A percentile compares a stretch with the other conserved stretches of the same genome.
Evolutionary conservation across 2,113 vertebrate genomes (phyloP).

Genomic region (Choloepus hoffmanni): DNA sequence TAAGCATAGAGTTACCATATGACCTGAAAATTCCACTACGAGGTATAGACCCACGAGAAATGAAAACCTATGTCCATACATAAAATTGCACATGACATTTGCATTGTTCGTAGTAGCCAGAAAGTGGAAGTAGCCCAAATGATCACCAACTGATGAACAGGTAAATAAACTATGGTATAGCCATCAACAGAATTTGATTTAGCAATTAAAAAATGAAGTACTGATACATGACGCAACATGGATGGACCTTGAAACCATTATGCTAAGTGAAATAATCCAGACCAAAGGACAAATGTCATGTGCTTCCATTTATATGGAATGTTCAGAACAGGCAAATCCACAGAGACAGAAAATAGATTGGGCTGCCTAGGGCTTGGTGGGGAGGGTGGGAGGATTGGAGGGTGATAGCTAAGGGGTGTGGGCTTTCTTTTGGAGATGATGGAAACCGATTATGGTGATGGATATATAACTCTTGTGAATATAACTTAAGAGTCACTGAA

Average conservation of each 20-base stretch:
- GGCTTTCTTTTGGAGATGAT: background rate
- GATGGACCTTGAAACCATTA: slow-evolving; percentile 27
- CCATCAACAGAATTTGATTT: background rate
- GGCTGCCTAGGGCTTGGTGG: background rate
- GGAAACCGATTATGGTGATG: slow-evolving; percentile 15
- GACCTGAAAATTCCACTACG: background rate
- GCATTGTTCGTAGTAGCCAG: background rate
- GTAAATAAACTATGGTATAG: background rate
- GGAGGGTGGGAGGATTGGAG: background rate
- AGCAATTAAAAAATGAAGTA: background rate
- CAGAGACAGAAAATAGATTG: slow-evolving; percentile 6
- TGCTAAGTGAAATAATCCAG: slow-evolving; percentile 20
- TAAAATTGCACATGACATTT: background rate
- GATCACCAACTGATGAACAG: background rate
- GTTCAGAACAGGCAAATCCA: background rate
- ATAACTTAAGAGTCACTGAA: background rate
- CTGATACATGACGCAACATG: background rate
- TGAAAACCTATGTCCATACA: background rate
- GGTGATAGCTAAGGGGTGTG: background rate
- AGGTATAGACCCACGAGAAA: slow-evolving; percentile 23
- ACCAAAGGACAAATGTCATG: slow-evolving; percentile 3
- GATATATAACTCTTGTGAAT: slow-evolving; percentile 6
- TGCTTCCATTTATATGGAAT: background rate
- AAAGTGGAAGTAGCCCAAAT: background rate
- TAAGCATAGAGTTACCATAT: background rate